A percentile compares a stretch with the other conserved stretches of the same genome.
phyloP scores from a whole-genome alignment of 2,113 vertebrate genomes.

The Brachypodius melanocephalos region DNA sequence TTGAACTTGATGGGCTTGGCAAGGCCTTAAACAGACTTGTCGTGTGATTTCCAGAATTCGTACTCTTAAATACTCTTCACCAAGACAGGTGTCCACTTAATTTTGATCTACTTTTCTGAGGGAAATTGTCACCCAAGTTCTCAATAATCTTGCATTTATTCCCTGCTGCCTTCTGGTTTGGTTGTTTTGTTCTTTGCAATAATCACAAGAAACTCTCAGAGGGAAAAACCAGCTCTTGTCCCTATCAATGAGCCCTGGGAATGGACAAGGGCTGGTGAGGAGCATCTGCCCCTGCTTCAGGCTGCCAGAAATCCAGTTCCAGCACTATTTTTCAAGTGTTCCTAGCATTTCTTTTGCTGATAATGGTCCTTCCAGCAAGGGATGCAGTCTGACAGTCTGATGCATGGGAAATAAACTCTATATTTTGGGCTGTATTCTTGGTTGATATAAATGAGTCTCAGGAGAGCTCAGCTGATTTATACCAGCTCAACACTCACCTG shows the following conservation, averaged over 20 bases:
- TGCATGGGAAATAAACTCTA: neutral
- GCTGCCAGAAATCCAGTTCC: neutral
- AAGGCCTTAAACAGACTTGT: neutral
- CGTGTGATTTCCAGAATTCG: rapidly evolving
- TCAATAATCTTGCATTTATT: neutral
- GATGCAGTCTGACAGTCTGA: neutral
- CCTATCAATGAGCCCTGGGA: rapidly evolving
- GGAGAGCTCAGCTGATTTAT: neutral
- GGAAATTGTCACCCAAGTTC: neutral
- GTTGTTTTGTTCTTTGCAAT: neutral
- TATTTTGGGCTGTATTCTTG: neutral
- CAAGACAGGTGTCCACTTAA: neutral
- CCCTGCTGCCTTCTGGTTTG: neutral
- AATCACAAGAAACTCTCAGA: neutral
- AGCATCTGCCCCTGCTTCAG: neutral
- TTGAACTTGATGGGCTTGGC: neutral
- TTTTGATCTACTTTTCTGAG: neutral
- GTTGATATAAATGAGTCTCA: conserved; percentile 26
- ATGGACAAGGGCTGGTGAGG: neutral
- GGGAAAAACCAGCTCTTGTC: neutral
- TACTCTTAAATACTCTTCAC: neutral
- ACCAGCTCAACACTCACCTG: conserved; percentile 44
- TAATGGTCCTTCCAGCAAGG: neutral
- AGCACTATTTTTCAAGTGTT: neutral
- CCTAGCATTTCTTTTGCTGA: neutral